Evolutionary conservation across 2,113 vertebrate species (phyloP).

Genomic region (Lipotes vexillifer): DNA sequence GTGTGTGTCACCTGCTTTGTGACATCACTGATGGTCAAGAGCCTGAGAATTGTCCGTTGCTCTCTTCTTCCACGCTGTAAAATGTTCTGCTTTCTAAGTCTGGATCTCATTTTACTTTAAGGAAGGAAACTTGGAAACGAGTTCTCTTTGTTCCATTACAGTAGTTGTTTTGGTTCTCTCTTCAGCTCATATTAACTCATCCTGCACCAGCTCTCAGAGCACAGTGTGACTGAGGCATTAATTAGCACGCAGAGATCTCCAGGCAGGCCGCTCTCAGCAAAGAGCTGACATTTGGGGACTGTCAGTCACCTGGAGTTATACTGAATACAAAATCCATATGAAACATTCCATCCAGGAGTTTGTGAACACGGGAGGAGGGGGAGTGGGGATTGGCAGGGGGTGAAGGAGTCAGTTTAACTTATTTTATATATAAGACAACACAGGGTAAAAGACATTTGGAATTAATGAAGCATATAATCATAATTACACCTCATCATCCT

Average conservation of each 20-base stretch:
- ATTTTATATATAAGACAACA: slow-evolving; percentile 25
- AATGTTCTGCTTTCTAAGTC: slow-evolving; percentile 62
- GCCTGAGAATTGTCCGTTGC: not conserved
- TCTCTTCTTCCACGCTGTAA: slow-evolving; percentile 65
- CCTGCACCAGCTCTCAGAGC: slow-evolving; percentile 27
- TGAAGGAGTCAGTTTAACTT: not conserved
- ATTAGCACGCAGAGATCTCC: slow-evolving; percentile 36
- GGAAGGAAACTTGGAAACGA: slow-evolving; percentile 37
- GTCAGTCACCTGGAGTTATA: slow-evolving; percentile 35
- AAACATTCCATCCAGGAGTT: not conserved
- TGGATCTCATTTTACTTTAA: slow-evolving; percentile 38
- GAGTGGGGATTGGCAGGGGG: too few species aligned
- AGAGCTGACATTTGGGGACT: slow-evolving; percentile 24
- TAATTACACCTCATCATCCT: slow-evolving; percentile 24
- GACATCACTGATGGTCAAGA: not conserved
- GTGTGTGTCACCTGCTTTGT: not conserved
- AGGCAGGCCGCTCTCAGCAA: not conserved
- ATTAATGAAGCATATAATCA: slow-evolving; percentile 13
- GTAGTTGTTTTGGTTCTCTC: slow-evolving; percentile 59
- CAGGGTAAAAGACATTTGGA: not conserved
- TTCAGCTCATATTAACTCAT: slow-evolving; percentile 41
- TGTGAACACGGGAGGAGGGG: not conserved
- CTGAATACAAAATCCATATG: slow-evolving; percentile 22
- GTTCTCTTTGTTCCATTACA: slow-evolving; percentile 53
- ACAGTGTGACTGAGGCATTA: not conserved